Evolutionary conservation across 2,888 invertebrate species (phyloP).

Genomic region (Hyles lineata): DNA sequence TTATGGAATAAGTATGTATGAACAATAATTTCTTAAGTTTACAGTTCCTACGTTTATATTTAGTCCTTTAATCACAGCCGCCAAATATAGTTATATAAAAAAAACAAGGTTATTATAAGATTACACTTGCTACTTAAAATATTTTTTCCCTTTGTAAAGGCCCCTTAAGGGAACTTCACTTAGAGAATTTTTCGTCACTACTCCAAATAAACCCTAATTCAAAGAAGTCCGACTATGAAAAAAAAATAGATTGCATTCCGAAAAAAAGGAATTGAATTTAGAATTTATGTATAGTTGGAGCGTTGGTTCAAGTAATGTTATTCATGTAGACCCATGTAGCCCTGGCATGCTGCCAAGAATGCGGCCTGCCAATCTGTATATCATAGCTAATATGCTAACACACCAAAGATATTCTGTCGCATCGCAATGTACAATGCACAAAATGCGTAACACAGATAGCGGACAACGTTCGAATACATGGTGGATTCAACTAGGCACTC

Average conservation of each 20-base stretch:
- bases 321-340: constrained; percentile 40
- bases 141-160: no score
- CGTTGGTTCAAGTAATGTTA: constrained; percentile 43
- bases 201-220: neutral
- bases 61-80: no score
- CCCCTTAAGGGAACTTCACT: no score
- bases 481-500: no score
- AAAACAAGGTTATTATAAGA: no score
- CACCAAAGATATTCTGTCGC: constrained; percentile 33
- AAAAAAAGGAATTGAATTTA: constrained; percentile 36
- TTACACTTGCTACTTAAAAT: no score
- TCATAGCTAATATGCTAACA: constrained; percentile 28
- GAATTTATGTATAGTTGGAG: constrained; percentile 38
- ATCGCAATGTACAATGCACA: constrained; percentile 7
- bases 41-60: no score
- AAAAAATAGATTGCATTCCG: neutral
- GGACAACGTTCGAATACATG: no score
- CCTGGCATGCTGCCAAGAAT: constrained; percentile 52
- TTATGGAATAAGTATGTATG: neutral
- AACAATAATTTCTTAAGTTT: neutral
- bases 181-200: neutral
- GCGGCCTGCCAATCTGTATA: constrained; percentile 40
- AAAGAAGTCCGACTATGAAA: neutral
- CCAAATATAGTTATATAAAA: no score
- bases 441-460: neutral